Conservation (phyloP, 2,888 invertebrate species). For the Hydraecia micacea region DNA sequence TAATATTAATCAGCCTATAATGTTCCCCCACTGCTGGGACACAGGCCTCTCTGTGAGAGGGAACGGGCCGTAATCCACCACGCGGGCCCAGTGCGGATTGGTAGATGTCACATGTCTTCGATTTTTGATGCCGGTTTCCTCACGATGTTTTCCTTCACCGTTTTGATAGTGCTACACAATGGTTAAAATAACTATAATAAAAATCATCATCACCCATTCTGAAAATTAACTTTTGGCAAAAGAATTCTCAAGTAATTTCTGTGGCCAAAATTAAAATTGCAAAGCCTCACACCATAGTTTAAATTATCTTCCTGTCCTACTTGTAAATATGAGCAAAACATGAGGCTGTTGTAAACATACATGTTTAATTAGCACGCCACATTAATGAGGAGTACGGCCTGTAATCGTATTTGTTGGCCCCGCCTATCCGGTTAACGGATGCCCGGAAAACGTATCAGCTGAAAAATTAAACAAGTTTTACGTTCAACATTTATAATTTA, state of each 20-base stretch:
- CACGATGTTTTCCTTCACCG: not conserved
- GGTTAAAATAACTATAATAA: not conserved
- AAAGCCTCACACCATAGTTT: not conserved
- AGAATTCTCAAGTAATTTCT: not conserved
- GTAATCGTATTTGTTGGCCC: conserved; percentile 65
- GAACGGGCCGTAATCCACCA: no score
- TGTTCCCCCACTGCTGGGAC: no score
- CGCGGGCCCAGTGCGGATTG: no score
- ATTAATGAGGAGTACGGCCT: conserved; percentile 53
- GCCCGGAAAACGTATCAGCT: conserved; percentile 57
- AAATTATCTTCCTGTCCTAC: conserved; percentile 10
- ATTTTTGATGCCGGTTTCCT: not conserved
- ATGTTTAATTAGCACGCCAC: conserved; percentile 60
- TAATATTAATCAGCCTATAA: not conserved
- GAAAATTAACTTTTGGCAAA: not conserved
- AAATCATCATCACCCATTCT: not conserved
- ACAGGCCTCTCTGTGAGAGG: no score
- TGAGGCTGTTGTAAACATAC: conserved; percentile 46
- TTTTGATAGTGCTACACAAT: not conserved
- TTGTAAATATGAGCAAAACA: conserved; percentile 39
- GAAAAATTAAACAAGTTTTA: conserved; percentile 55
- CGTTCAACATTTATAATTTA: conserved; percentile 38
- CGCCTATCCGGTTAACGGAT: conserved; percentile 59
- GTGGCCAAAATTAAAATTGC: not conserved
- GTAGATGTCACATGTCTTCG: not conserved